phyloP scores from a whole-genome alignment of 2,888 invertebrate species.

The Folsomia manolachei region DNA sequence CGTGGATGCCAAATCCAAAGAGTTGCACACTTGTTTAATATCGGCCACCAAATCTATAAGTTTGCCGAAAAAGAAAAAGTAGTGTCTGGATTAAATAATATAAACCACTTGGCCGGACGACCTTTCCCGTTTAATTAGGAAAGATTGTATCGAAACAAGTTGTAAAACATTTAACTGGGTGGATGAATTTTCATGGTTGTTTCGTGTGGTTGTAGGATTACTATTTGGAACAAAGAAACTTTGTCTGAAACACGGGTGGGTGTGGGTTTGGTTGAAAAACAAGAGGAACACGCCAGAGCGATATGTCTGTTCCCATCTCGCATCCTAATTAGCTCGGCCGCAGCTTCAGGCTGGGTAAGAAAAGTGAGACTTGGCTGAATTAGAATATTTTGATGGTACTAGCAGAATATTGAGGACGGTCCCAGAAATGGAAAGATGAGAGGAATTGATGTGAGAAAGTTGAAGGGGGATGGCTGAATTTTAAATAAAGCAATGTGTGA shows the following conservation, averaged over 20 bases:
- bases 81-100: not conserved
- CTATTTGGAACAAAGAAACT: no score
- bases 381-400: no score
- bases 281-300: not conserved
- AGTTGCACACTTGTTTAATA: not conserved
- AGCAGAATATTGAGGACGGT: not conserved
- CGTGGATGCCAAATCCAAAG: no score
- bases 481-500: slow-evolving; percentile 45
- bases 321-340: slow-evolving; percentile 21
- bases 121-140: not conserved
- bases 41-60: not conserved
- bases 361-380: slow-evolving; percentile 15
- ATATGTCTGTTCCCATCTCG: slow-evolving; percentile 13
- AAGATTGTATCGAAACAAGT: not conserved
- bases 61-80: no score
- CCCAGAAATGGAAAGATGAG: slow-evolving; percentile 18
- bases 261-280: not conserved
- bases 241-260: not conserved
- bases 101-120: not conserved
- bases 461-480: slow-evolving; percentile 39
- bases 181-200: no score
- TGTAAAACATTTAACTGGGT: not conserved
- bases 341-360: slow-evolving; percentile 9
- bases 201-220: no score
- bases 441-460: slow-evolving; percentile 25